Conservation (phyloP, 2,888 invertebrate genomes). For the Aspidiotus rigidus region DNA sequence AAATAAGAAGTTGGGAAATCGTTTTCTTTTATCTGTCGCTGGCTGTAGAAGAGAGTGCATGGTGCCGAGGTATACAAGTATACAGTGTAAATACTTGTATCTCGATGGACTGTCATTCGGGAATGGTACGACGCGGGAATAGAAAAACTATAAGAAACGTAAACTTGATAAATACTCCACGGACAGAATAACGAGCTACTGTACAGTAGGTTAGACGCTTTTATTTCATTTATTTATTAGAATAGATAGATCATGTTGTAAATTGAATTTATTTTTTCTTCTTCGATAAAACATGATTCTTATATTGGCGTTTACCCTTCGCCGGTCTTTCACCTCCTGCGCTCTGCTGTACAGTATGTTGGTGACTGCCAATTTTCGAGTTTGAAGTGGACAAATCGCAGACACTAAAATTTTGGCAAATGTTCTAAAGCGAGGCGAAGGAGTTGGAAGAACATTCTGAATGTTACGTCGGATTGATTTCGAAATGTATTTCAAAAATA, state of each 20-base stretch:
- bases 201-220: not conserved
- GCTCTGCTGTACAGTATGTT: too few relatives aligned
- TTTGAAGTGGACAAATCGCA: too few relatives aligned
- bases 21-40: conserved; percentile 29
- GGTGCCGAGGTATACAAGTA: too few relatives aligned
- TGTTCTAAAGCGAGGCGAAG: too few relatives aligned
- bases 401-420: too few relatives aligned
- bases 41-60: not conserved
- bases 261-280: conserved; percentile 15
- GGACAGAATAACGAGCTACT: conserved; percentile 6
- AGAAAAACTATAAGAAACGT: not conserved
- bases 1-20: conserved; percentile 17
- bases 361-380: too few relatives aligned
- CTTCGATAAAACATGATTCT: conserved; percentile 2
- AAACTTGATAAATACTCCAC: conserved; percentile 10
- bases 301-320: conserved; percentile 1
- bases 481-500: too few relatives aligned
- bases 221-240: conserved; percentile 26
- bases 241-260: conserved; percentile 25
- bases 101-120: conserved; percentile 32
- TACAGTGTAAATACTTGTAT: not conserved
- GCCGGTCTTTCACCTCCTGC: too few relatives aligned
- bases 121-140: not conserved
- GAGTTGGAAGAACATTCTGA: too few relatives aligned
- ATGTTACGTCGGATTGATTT: too few relatives aligned